phyloP scores from a whole-genome alignment of 2,797 vertebrate genomes.

The Phrynocephalus forsythii region DNA sequence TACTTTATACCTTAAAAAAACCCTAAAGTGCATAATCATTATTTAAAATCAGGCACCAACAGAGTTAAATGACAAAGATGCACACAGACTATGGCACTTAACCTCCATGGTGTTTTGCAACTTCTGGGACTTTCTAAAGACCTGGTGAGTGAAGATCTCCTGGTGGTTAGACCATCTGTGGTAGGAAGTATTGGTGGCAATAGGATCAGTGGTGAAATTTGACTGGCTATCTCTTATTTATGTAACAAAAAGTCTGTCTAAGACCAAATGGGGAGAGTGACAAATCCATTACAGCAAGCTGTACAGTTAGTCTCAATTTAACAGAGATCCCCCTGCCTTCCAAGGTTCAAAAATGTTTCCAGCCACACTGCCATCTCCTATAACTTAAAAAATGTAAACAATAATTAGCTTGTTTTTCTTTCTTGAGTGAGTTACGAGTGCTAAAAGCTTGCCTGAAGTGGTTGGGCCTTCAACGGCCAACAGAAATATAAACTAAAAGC shows the following conservation, averaged over 20 bases:
- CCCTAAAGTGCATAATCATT: background rate
- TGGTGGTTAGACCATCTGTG: no score
- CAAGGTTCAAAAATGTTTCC: background rate
- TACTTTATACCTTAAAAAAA: no score
- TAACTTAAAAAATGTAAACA: no score
- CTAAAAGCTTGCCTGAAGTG: no score
- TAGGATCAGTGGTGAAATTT: background rate
- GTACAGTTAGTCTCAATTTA: background rate
- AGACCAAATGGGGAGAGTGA: background rate
- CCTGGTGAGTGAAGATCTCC: background rate
- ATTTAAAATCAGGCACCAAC: background rate
- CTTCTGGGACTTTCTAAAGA: background rate
- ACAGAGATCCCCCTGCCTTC: background rate
- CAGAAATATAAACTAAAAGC: no score
- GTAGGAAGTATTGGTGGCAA: no score
- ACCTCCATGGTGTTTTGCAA: background rate
- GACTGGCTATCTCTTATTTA: background rate
- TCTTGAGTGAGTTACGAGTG: no score
- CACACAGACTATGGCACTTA: background rate
- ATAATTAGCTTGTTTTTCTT: no score
- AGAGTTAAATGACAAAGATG: background rate
- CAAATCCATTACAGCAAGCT: background rate
- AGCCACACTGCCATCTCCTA: background rate
- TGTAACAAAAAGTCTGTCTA: background rate
- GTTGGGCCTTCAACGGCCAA: no score